phyloP scores from a whole-genome alignment of 2,113 vertebrate species.

The Chaetodon trifascialis region DNA sequence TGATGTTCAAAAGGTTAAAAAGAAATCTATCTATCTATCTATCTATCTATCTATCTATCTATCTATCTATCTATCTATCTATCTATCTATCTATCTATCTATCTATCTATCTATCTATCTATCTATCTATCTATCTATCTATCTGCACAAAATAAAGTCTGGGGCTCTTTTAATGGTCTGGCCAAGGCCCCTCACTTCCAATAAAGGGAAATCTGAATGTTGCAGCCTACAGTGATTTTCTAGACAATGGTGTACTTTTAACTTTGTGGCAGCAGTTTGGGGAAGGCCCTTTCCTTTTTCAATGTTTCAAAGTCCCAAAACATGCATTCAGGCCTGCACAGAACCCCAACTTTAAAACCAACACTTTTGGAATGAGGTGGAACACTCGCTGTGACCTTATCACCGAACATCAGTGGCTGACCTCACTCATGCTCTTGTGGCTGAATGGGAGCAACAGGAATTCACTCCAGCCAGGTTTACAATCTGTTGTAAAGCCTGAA shows the following conservation, averaged over 20 bases:
- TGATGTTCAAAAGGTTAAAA: background rate
- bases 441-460: conserved; percentile 7
- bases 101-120: too few species aligned
- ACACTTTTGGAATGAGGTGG: conserved; percentile 1
- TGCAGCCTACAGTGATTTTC: background rate
- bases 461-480: background rate
- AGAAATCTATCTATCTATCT: too few species aligned
- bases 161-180: background rate
- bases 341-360: background rate
- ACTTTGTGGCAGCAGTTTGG: background rate
- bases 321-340: background rate
- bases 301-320: background rate
- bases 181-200: background rate
- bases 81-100: too few species aligned
- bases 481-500: background rate
- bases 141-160: too few species aligned
- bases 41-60: too few species aligned
- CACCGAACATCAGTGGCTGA: background rate
- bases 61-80: too few species aligned
- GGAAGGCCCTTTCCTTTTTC: background rate
- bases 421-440: background rate
- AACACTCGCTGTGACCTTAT: background rate
- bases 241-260: background rate
- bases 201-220: background rate
- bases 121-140: too few species aligned